A percentile compares a stretch with the other conserved stretches of the same genome.
phyloP scores from a whole-genome alignment of 2,888 invertebrate species.

The Megaustenia siamemsis region DNA sequence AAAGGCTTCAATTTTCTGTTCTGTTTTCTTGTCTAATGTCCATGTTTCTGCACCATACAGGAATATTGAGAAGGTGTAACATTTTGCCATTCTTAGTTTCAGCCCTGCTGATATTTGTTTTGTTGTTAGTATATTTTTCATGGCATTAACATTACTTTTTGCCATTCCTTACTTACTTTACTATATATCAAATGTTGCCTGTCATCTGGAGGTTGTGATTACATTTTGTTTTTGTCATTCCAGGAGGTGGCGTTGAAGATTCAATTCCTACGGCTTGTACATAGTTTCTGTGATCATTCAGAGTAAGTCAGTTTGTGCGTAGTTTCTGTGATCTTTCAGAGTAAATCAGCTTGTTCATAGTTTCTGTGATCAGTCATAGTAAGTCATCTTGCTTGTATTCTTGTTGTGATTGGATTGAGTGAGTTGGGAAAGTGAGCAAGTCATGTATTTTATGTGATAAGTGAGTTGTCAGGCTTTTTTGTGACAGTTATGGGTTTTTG shows the following conservation, averaged over 20 bases:
- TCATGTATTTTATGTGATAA: background rate
- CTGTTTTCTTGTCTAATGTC: too few species aligned
- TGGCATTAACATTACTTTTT: too few species aligned
- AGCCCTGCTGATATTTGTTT: too few species aligned
- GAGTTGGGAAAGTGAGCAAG: background rate
- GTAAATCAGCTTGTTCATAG: too few species aligned
- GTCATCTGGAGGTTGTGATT: too few species aligned
- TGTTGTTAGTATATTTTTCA: too few species aligned
- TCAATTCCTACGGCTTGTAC: constrained; percentile 80
- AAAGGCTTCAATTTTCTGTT: too few species aligned
- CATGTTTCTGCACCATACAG: too few species aligned
- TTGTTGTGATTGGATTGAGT: background rate
- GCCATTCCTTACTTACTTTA: too few species aligned
- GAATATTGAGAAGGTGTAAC: too few species aligned
- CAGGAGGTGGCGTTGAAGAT: constrained; percentile 81
- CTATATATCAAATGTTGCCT: too few species aligned
- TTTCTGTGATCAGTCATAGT: background rate
- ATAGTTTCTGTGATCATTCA: constrained; percentile 81
- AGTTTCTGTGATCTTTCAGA: background rate
- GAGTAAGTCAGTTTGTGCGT: constrained; percentile 67
- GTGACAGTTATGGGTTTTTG: background rate
- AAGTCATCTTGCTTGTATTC: background rate
- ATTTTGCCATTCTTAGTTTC: too few species aligned
- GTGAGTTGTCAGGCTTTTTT: background rate
- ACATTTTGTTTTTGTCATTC: constrained; percentile 58